phyloP scores from a whole-genome alignment of 1,140 invertebrate species.

The Hylaeus anthracinus region DNA sequence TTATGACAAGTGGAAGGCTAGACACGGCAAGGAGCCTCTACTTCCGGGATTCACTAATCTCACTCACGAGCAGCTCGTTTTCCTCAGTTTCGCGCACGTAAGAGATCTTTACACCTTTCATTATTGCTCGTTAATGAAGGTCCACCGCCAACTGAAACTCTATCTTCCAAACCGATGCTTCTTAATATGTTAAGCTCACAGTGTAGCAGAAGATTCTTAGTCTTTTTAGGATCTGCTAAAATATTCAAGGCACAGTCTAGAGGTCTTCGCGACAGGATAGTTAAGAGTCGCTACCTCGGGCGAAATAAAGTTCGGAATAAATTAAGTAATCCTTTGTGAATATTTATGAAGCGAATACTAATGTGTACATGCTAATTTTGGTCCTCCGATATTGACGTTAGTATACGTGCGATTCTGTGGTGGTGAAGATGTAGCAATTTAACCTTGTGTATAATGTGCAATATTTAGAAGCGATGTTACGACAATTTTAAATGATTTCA shows the following conservation, averaged over 20 bases:
- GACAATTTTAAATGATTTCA: conserved; percentile 70
- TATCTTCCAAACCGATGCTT: too few relatives aligned
- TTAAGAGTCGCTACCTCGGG: neutral
- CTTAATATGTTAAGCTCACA: too few relatives aligned
- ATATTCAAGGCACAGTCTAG: too few relatives aligned
- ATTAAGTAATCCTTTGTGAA: neutral
- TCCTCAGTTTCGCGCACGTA: conserved; percentile 93
- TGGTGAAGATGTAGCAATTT: neutral
- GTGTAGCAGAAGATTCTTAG: too few relatives aligned
- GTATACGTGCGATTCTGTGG: too few relatives aligned
- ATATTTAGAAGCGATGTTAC: too few relatives aligned
- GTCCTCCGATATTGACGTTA: too few relatives aligned
- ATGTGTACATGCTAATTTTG: too few relatives aligned
- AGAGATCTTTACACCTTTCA: conserved; percentile 62
- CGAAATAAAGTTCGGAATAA: neutral
- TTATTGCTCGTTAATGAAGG: neutral
- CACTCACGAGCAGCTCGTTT: conserved; percentile 92
- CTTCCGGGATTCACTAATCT: conserved; percentile 90
- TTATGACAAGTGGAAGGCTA: conserved; percentile 84
- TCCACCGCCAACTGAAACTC: too few relatives aligned
- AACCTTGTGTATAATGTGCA: too few relatives aligned
- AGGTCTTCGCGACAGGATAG: too few relatives aligned
- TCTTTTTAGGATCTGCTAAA: too few relatives aligned
- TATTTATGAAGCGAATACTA: neutral
- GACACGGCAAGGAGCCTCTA: conserved; percentile 82